These are phyloP conservation scores for Ibycter americanus DNA, from an alignment of 2,797 vertebrate genomes.

Conservation along the genomic window DNA sequence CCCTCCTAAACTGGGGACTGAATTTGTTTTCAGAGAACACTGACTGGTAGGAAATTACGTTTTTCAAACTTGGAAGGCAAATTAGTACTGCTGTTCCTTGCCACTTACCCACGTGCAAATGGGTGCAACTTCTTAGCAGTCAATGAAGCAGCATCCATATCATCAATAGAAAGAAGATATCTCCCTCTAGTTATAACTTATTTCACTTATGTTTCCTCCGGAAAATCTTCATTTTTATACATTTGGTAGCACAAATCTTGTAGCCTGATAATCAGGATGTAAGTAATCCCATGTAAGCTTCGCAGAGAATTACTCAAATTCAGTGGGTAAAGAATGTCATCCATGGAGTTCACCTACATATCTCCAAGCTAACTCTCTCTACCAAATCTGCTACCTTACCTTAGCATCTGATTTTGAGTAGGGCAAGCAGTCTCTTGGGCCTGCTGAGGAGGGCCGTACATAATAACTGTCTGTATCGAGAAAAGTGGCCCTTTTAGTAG, in stretches of 20 bases:
- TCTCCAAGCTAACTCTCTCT: slow-evolving; percentile 30
- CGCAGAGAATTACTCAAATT: background rate
- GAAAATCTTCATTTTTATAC: background rate
- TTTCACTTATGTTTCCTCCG: background rate
- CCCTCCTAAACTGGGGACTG: background rate
- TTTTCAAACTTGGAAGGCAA: background rate
- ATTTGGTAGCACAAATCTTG: background rate
- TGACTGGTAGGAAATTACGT: background rate
- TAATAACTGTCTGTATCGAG: slow-evolving; percentile 79
- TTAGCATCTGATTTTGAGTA: slow-evolving; percentile 74
- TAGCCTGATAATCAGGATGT: background rate
- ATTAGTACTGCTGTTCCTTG: background rate
- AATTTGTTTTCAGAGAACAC: background rate
- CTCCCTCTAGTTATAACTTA: background rate
- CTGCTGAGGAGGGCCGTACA: slow-evolving; percentile 78
- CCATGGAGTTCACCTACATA: background rate
- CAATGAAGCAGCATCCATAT: background rate
- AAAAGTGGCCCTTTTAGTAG: slow-evolving; percentile 75
- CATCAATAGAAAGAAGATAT: background rate
- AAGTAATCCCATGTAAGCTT: background rate
- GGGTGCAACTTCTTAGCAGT: background rate
- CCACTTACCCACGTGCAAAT: background rate
- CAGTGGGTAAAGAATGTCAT: background rate
- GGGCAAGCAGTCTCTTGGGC: slow-evolving; percentile 75
- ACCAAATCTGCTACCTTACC: slow-evolving; percentile 73